Percentiles rank a stretch among this genome's conserved stretches.
These are phyloP conservation scores for Pocillopora damicornis DNA, from an alignment of 64 coral and sea anemone species.

Conservation along the genomic window DNA sequence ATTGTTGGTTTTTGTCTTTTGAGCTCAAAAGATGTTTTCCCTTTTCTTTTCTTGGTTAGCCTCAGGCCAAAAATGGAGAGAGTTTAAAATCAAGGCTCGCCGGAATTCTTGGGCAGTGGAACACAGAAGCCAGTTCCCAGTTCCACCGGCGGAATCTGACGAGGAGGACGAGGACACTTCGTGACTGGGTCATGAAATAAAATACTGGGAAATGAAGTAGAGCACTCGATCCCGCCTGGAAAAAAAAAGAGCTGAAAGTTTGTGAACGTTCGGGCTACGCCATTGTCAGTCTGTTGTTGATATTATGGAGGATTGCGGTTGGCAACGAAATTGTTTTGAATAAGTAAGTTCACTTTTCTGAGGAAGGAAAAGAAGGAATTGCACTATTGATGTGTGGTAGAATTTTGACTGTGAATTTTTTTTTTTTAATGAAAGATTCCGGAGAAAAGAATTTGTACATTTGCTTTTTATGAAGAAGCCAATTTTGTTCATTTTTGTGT, in stretches of 20 bases:
- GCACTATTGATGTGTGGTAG: not conserved
- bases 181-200: not conserved
- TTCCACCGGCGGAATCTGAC: slow-evolving; percentile 38
- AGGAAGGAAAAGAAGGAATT: not conserved
- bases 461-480: too few relatives aligned
- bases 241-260: too few relatives aligned
- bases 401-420: too few relatives aligned
- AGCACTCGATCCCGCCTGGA: too few relatives aligned
- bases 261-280: too few relatives aligned
- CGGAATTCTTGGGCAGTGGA: slow-evolving; percentile 60
- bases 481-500: not conserved
- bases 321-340: too few relatives aligned
- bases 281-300: too few relatives aligned
- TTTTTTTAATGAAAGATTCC: too few relatives aligned
- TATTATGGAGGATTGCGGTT: too few relatives aligned
- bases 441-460: too few relatives aligned
- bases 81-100: slow-evolving; percentile 53
- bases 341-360: not conserved
- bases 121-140: slow-evolving; percentile 50
- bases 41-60: not conserved
- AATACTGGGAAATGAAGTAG: not conserved
- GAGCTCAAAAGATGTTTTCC: too few relatives aligned
- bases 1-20: too few relatives aligned
- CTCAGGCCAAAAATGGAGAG: slow-evolving; percentile 49
- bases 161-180: slow-evolving; percentile 51